Evolutionary conservation across 2,888 invertebrate genomes (phyloP), one percentile per base, ranked within the genome.

Genomic region (Clivina fossor): DNA sequence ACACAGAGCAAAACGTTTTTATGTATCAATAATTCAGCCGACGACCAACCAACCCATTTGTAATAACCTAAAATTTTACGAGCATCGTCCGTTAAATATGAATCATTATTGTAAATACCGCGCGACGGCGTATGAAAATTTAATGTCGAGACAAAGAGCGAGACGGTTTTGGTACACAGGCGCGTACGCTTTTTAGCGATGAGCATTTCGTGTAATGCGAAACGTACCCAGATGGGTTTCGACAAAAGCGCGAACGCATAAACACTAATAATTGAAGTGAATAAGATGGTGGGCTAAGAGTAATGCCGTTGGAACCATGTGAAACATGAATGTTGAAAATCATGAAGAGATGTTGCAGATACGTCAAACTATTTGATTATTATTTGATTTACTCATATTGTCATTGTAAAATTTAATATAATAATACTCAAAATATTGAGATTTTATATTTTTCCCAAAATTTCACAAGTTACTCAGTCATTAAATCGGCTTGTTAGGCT

Each of bases 21-120:
- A 53, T 53, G 44, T 44, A 53, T 53, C 53, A 53, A 53, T 53
- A 53, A 53, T 53, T 53, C 53, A 53, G 44, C 37, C n/a, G n/a
- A n/a, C n/a, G n/a, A n/a, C n/a, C n/a, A n/a, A n/a, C n/a, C 53
- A 53, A 30, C 44, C 53, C 53, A 53, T 53, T 53, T 53, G 53
- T 53, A 53, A 53, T 53, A 53, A 44, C 53, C 53, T 53, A 53
- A 53, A 53, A 53, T 44, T 53, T 53, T 53, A 53, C 44, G 53
- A 53, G 44, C 53, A 44, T 53, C 53, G 53, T 44, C 53, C 33
- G 53, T 53, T 53, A 53, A 53, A 53, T 53, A 53, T 53, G 53
- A 53, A 53, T 53, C 53, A 53, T 53, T 53, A 53, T 53, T 53
- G 53, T 53, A 53, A 53, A 53, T 53, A 53, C 53, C 44, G 44